Evolutionary conservation across 2,888 invertebrate species (phyloP).

Genomic region (Ochropleura leucogaster): DNA sequence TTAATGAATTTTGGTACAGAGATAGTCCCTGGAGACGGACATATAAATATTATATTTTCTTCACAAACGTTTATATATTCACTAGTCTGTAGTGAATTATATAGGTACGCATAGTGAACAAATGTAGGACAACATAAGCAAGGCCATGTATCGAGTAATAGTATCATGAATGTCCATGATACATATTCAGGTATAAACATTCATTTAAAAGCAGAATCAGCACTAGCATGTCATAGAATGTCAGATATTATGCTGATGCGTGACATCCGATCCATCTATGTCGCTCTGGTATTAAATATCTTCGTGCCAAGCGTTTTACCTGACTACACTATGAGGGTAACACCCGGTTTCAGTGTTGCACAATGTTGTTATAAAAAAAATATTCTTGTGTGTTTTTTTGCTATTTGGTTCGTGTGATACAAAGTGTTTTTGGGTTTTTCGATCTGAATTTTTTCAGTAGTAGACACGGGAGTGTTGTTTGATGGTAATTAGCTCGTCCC

Average conservation of each 20-base stretch:
- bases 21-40: too few relatives aligned
- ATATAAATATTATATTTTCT: too few relatives aligned
- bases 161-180: conserved; percentile 1
- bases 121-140: neutral
- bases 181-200: neutral
- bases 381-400: too few relatives aligned
- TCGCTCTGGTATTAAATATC: conserved; percentile 55
- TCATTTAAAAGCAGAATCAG: conserved; percentile 13
- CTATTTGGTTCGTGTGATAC: neutral
- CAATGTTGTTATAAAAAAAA: neutral
- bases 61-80: too few relatives aligned
- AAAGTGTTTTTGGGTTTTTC: too few relatives aligned
- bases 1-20: too few relatives aligned
- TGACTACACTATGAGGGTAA: conserved; percentile 27
- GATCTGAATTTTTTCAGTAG: too few relatives aligned
- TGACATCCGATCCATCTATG: conserved; percentile 48
- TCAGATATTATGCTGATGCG: conserved; percentile 41
- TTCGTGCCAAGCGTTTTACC: conserved; percentile 30
- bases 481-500: too few relatives aligned
- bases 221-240: conserved; percentile 32
- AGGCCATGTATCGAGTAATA: neutral
- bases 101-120: neutral
- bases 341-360: conserved; percentile 16
- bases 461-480: too few relatives aligned
- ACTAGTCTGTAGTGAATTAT: neutral